phyloP scores from a whole-genome alignment of 2,888 invertebrate species.

The Patella pellucida region DNA sequence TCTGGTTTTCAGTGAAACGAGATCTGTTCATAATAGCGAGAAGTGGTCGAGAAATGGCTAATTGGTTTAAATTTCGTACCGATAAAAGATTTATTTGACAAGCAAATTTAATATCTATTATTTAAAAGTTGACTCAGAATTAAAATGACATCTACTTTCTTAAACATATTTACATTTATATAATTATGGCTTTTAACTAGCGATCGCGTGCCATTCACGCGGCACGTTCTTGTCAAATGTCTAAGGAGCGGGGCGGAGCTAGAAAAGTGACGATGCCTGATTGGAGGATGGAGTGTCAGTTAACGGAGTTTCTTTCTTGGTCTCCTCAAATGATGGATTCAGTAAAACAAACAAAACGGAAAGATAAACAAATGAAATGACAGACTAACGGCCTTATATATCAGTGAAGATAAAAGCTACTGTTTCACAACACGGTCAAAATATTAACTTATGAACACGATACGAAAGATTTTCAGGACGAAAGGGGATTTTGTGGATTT shows the following conservation, averaged over 20 bases:
- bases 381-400: no score
- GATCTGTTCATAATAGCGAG: not conserved
- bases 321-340: constrained; percentile 4
- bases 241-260: constrained; percentile 4
- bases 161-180: not conserved
- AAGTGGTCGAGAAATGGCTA: constrained; percentile 9
- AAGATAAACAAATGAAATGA: constrained; percentile 9
- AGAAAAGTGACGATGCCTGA: not conserved
- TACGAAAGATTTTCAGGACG: no score
- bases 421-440: constrained; percentile 7
- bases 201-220: constrained; percentile 7
- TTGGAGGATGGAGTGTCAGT: not conserved
- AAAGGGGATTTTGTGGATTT: no score
- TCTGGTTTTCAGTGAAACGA: not conserved
- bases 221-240: constrained; percentile 5
- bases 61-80: constrained; percentile 7
- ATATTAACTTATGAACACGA: not conserved
- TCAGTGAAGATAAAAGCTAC: not conserved
- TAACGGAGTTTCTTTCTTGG: not conserved
- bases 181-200: constrained; percentile 5
- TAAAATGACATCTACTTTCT: constrained; percentile 7
- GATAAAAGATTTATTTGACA: constrained; percentile 4
- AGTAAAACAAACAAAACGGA: constrained; percentile 6
- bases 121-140: not conserved
- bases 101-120: constrained; percentile 2